These are phyloP conservation scores for Halocynthia aurantium DNA, from an alignment of 23 tunicate genomes.

Conservation along the genomic window DNA sequence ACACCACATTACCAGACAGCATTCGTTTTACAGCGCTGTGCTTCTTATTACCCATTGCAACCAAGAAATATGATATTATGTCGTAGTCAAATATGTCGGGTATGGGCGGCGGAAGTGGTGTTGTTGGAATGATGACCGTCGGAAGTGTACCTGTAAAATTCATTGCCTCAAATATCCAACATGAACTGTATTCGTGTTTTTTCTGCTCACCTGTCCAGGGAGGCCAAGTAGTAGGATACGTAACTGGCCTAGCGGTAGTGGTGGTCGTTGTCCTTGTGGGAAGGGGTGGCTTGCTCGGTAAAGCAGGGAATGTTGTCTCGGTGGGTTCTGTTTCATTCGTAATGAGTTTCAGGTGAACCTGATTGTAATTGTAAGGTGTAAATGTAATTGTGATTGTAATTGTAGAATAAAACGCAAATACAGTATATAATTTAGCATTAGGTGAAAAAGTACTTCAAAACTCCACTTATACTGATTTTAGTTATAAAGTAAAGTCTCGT, in stretches of 20 bases:
- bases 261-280: constrained; percentile 42
- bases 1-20: too few species aligned
- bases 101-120: constrained; percentile 18
- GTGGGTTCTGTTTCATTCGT: constrained; percentile 32
- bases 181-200: background rate
- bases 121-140: constrained; percentile 17
- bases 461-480: too few species aligned
- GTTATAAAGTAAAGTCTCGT: too few species aligned
- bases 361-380: too few species aligned
- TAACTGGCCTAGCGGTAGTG: constrained; percentile 25
- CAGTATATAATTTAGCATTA: too few species aligned
- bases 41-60: constrained; percentile 4
- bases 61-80: constrained; percentile 6
- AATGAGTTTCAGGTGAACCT: constrained; percentile 32
- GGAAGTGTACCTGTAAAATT: constrained; percentile 7
- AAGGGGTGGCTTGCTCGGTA: constrained; percentile 41
- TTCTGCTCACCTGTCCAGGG: constrained; percentile 19
- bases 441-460: too few species aligned
- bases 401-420: background rate
- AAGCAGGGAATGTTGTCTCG: constrained; percentile 25
- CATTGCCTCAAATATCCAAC: too few species aligned
- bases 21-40: too few species aligned
- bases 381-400: too few species aligned
- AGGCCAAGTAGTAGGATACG: constrained; percentile 40
- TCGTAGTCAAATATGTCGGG: constrained; percentile 17